Conservation (phyloP, 2,888 invertebrate species). For the Eucera pruinosa region DNA sequence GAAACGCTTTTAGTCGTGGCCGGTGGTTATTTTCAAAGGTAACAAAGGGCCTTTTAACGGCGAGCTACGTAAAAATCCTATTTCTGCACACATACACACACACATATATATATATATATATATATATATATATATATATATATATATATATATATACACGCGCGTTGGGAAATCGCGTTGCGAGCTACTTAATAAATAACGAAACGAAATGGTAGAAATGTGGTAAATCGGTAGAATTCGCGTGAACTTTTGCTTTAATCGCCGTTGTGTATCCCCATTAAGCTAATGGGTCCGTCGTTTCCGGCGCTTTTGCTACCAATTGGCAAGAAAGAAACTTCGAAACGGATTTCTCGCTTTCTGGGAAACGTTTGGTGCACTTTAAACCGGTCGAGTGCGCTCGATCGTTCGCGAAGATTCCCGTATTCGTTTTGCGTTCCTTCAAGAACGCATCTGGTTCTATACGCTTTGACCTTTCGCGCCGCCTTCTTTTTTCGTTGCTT, state of each 20-base stretch:
- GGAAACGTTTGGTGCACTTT: not conserved
- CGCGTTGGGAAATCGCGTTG: not conserved
- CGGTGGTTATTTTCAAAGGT: slow-evolving; percentile 12
- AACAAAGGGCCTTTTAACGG: slow-evolving; percentile 7
- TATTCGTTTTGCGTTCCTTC: not conserved
- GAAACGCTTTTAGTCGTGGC: slow-evolving; percentile 16
- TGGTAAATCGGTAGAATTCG: no score
- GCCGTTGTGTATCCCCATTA: slow-evolving; percentile 9
- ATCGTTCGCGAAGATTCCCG: not conserved
- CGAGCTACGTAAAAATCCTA: not conserved
- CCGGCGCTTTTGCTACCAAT: no score
- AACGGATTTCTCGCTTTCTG: not conserved
- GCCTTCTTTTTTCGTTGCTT: not conserved
- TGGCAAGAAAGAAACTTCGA: not conserved
- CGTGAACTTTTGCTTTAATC: not conserved
- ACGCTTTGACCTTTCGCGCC: not conserved
- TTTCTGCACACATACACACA: no score
- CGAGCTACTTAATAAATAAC: slow-evolving; percentile 9
- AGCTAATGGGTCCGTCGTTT: slow-evolving; percentile 25
- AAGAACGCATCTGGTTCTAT: not conserved
- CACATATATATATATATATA: no score
- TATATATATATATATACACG: no score
- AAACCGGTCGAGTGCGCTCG: not conserved
- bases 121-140: no score
- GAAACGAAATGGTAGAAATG: slow-evolving; percentile 3